Percentiles rank a stretch among this genome's conserved stretches.
Evolutionary conservation across 1,140 invertebrate species (phyloP).

Genomic region (Halictus rubicundus): DNA sequence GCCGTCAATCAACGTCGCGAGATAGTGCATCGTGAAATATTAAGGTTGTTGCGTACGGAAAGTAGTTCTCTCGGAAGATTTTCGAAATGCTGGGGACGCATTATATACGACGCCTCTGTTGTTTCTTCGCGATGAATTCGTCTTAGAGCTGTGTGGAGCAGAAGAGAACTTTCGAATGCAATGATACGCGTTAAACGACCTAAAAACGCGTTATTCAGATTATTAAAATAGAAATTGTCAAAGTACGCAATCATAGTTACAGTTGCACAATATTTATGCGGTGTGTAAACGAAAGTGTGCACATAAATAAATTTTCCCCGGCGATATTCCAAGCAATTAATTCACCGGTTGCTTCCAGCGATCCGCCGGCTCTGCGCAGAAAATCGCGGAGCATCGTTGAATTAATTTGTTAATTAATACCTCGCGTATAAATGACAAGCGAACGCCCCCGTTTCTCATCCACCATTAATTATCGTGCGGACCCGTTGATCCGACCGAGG

Average conservation of each 20-base stretch:
- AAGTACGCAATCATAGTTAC: too few relatives aligned
- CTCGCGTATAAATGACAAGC: background rate
- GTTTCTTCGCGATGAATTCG: too few relatives aligned
- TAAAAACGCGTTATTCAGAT: too few relatives aligned
- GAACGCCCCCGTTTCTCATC: background rate
- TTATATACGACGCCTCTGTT: too few relatives aligned
- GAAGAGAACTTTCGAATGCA: too few relatives aligned
- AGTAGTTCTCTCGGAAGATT: background rate
- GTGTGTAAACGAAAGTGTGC: too few relatives aligned
- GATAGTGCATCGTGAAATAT: background rate
- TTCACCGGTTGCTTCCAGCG: background rate
- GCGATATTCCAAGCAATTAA: background rate
- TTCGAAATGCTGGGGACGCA: too few relatives aligned
- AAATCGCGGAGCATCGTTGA: background rate
- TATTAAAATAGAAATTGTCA: too few relatives aligned
- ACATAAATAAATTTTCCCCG: background rate
- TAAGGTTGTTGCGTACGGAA: background rate
- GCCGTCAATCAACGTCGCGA: background rate
- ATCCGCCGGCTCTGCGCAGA: background rate
- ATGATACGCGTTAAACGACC: too few relatives aligned
- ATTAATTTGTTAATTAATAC: slow-evolving; percentile 7
- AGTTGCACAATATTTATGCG: too few relatives aligned
- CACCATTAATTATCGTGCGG: background rate
- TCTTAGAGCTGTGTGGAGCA: too few relatives aligned
- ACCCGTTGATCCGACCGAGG: background rate